These are phyloP conservation scores for Alaudala cheleensis DNA, from an alignment of 2,113 vertebrate species.

Conservation along the genomic window DNA sequence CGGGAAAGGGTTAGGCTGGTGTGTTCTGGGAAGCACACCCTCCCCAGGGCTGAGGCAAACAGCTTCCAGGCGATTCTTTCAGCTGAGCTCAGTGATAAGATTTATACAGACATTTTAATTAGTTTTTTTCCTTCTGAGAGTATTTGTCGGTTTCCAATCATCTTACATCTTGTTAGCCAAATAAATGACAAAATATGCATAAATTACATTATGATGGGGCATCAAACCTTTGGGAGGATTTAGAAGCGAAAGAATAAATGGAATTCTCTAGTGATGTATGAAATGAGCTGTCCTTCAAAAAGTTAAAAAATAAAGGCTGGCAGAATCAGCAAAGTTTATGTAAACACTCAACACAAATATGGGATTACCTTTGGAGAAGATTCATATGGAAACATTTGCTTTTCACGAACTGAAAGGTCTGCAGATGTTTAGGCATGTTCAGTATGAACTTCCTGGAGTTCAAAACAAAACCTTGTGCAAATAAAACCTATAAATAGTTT, in stretches of 20 bases:
- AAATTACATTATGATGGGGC: neutral
- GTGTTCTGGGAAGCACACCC: neutral
- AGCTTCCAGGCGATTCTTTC: neutral
- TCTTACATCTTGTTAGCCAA: constrained; percentile 31
- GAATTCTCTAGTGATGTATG: constrained; percentile 33
- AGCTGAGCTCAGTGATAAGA: neutral
- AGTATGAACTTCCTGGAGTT: constrained; percentile 62
- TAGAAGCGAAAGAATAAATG: constrained; percentile 3
- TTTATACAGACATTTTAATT: neutral
- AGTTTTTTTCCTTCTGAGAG: neutral
- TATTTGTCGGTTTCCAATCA: neutral
- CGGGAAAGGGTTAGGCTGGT: accelerated
- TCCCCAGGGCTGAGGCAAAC: neutral
- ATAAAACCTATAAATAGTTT: constrained; percentile 77
- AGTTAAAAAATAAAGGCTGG: constrained; percentile 53
- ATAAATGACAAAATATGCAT: constrained; percentile 12
- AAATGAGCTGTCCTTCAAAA: constrained; percentile 55
- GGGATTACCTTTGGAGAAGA: constrained; percentile 74
- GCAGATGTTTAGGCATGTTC: constrained; percentile 68
- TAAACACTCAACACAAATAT: constrained; percentile 64
- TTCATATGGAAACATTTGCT: constrained; percentile 57
- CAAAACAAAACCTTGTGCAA: constrained; percentile 75
- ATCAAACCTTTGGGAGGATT: constrained; percentile 42
- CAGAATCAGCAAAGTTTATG: constrained; percentile 59
- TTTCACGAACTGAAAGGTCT: constrained; percentile 67